phyloP scores from a whole-genome alignment of 2,888 invertebrate genomes.

The Bedellia somnulentella region DNA sequence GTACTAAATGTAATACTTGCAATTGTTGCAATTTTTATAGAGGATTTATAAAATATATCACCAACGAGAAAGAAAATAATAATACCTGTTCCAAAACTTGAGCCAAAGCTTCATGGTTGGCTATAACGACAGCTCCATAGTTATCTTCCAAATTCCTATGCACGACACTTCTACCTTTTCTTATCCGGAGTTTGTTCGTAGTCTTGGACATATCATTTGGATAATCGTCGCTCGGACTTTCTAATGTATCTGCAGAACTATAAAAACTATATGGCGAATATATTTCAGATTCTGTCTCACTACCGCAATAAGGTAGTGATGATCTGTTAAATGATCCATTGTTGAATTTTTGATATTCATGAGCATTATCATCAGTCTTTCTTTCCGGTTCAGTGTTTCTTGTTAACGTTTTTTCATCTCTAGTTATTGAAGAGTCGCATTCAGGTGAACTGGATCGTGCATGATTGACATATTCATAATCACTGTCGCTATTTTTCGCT shows the following conservation, averaged over 20 bases:
- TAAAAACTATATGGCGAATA: constrained; percentile 82
- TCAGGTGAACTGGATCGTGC: constrained; percentile 70
- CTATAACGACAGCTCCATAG: constrained; percentile 86
- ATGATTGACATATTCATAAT: constrained; percentile 67
- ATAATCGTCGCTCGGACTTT: constrained; percentile 43
- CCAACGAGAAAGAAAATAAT: too few relatives aligned
- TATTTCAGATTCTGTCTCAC: constrained; percentile 82
- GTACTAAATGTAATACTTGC: too few relatives aligned
- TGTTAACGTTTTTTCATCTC: constrained; percentile 23
- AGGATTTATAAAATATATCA: too few relatives aligned
- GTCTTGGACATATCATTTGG: constrained; percentile 44
- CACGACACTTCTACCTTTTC: constrained; percentile 80
- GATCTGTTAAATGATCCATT: constrained; percentile 63
- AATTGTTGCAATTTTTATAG: too few relatives aligned
- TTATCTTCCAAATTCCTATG: constrained; percentile 87
- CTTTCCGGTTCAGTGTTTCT: constrained; percentile 23
- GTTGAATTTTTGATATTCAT: constrained; percentile 63
- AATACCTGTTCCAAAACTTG: constrained; percentile 89
- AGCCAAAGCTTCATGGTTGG: constrained; percentile 87
- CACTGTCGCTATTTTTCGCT: constrained; percentile 60
- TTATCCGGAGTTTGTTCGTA: constrained; percentile 69
- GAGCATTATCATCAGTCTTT: constrained; percentile 48
- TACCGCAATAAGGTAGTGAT: constrained; percentile 79
- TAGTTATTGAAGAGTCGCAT: constrained; percentile 63
- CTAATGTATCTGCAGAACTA: constrained; percentile 62